These are phyloP conservation scores for Gnathonemus longibarbis DNA, from an alignment of 2,113 vertebrate genomes.

Conservation along the genomic window DNA sequence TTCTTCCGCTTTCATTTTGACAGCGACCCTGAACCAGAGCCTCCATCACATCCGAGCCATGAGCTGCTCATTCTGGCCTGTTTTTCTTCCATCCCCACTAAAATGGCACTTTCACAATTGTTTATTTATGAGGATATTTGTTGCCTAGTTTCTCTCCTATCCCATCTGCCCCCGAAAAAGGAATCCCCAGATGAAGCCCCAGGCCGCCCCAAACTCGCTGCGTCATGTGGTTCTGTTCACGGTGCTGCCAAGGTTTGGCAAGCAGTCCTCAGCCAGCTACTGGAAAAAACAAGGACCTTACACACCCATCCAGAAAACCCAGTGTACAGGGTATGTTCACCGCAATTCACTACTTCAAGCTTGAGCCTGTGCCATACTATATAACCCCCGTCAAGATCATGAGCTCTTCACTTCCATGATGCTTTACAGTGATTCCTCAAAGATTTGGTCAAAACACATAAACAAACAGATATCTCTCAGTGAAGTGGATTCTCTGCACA, in stretches of 20 bases:
- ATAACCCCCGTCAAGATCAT: background rate
- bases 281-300: background rate
- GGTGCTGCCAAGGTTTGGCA: background rate
- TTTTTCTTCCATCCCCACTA: background rate
- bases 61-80: background rate
- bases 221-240: background rate
- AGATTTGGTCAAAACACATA: background rate
- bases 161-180: background rate
- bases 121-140: background rate
- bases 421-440: background rate
- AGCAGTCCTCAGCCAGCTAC: background rate
- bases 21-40: background rate
- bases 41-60: background rate
- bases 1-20: background rate
- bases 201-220: background rate
- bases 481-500: background rate
- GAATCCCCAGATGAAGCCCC: background rate
- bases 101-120: background rate
- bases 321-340: background rate
- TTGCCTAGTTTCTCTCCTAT: background rate
- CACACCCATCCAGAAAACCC: background rate
- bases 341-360: background rate
- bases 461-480: background rate
- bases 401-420: background rate
- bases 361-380: background rate